Percentiles rank a stretch among this genome's conserved stretches.
These are phyloP conservation scores for Lacanobia wlatinum DNA, from an alignment of 2,888 invertebrate genomes.

Conservation along the genomic window DNA sequence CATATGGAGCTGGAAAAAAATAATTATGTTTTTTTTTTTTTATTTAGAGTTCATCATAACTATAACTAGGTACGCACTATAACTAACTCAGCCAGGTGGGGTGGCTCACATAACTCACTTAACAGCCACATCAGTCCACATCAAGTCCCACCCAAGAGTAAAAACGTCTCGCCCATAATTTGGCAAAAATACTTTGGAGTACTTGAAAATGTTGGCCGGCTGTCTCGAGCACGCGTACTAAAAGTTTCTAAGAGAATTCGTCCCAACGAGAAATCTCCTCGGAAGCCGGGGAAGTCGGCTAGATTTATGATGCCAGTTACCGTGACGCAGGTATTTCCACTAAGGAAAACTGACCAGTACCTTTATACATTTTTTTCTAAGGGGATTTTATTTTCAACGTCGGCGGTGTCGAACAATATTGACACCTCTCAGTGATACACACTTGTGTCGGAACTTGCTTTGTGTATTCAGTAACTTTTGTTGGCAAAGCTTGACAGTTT, in stretches of 20 bases:
- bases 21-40: not conserved
- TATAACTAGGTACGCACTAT: not conserved
- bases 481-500: conserved; percentile 13
- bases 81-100: conserved; percentile 5
- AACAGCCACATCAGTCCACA: conserved; percentile 34
- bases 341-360: conserved; percentile 81
- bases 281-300: conserved; percentile 74
- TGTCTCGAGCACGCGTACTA: conserved; percentile 82
- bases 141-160: conserved; percentile 44
- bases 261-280: conserved; percentile 84
- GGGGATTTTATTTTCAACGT: conserved; percentile 42
- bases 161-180: conserved; percentile 73
- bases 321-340: conserved; percentile 86
- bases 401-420: conserved; percentile 38
- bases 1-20: not conserved
- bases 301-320: conserved; percentile 87
- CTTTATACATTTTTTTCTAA: conserved; percentile 67
- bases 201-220: conserved; percentile 78
- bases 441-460: conserved; percentile 34
- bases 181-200: conserved; percentile 77
- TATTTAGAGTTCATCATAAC: not conserved
- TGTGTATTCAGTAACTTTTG: conserved; percentile 37
- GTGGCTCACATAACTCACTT: conserved; percentile 34
- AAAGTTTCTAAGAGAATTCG: conserved; percentile 81
- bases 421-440: conserved; percentile 38